Base-by-base conservation (phyloP, 2,888 invertebrate species). In the Beris morrisii region DNA sequence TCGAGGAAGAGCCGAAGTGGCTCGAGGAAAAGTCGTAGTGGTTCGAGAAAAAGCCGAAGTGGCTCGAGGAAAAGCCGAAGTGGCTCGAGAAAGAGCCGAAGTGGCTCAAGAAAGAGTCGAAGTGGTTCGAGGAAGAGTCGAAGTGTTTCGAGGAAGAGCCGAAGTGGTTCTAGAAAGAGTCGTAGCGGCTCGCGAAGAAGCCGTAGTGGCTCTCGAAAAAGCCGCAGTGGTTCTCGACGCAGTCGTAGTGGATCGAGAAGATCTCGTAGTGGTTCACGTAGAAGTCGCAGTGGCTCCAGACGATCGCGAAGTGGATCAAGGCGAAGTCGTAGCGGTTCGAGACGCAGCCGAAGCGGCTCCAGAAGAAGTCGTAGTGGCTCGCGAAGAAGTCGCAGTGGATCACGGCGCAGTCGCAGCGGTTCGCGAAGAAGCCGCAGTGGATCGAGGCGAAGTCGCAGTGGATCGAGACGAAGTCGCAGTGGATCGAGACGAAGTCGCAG, bases 401-500 rank as follows among this genome's bases (percentile, higher is more conserved):
- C 59, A 6, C 70, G 66, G 65, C 70, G 71, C 28, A 76, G 77
- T 31, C 73, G 76, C 5, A 76, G 77, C 72, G 76, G 74, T 77
- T 65, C 64, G 2, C 15, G 61, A 2, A 66, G 68, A 61, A 73
- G 73, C 2, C 69, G 73, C 4, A 74, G 71, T 45, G 75, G 73
- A 28, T 77, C 77, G 4, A 73, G 71, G 54, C 74, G 75, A 50
- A 77, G 79, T 2, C 74, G 73, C 53, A 76, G 75, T 64, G 73
- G 74, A 4, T 75, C 75, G 22, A 69, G 69, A 63, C 50, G 72
- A 61, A 74, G 74, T 15, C 68, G 74, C 54, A 78, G 78, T 13
- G 65, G 69, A 5, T 75, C 73, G 5, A 71, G 56, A 45, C 70
- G 72, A 46, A 67, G 69, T 43, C 67, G 71, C 11, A 70, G 71